Percentiles rank a stretch among this genome's conserved stretches.
Evolutionary conservation across 30 jellyfish, hydroid and myxozoan genomes (phyloP).

Genomic region (Nemopilema nomurai): DNA sequence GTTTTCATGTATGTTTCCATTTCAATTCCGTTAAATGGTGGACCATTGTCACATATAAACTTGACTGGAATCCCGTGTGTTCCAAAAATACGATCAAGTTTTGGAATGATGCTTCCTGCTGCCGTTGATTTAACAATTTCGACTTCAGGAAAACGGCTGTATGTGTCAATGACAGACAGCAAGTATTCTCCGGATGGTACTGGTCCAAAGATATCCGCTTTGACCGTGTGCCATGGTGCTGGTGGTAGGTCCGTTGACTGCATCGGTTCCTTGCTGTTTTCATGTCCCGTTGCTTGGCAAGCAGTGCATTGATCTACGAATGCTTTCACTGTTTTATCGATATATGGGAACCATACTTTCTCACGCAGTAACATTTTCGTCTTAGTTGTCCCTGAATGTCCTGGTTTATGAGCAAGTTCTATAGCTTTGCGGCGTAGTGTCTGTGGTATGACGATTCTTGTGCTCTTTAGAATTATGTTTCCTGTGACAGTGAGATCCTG

Average conservation of each 20-base stretch:
- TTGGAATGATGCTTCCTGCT: conserved; percentile 46
- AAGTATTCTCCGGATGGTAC: conserved; percentile 53
- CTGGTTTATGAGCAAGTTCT: conserved; percentile 43
- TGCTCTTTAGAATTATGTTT: conserved; percentile 1
- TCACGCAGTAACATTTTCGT: conserved; percentile 35
- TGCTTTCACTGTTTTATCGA: conserved; percentile 22
- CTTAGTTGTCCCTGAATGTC: conserved; percentile 44
- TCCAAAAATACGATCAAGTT: conserved; percentile 41
- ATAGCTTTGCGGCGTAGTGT: conserved; percentile 24
- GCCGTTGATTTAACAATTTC: conserved; percentile 38
- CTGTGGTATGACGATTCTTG: conserved; percentile 36
- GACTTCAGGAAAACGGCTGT: conserved; percentile 36
- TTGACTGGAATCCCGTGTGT: conserved; percentile 51
- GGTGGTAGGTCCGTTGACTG: conserved; percentile 36
- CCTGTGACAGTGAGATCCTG: conserved; percentile 8
- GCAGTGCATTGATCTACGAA: conserved; percentile 29
- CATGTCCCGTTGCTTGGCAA: conserved; percentile 31
- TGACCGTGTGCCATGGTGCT: conserved; percentile 48
- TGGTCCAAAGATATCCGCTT: conserved; percentile 42
- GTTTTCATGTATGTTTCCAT: conserved; percentile 25
- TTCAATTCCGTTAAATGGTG: conserved; percentile 47
- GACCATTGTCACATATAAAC: conserved; percentile 44
- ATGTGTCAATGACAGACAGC: conserved; percentile 32
- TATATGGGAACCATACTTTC: conserved; percentile 54
- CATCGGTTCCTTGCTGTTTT: conserved; percentile 20